These are phyloP conservation scores for Nycticorax nycticorax DNA, from an alignment of 2,113 vertebrate species.

Conservation along the genomic window DNA sequence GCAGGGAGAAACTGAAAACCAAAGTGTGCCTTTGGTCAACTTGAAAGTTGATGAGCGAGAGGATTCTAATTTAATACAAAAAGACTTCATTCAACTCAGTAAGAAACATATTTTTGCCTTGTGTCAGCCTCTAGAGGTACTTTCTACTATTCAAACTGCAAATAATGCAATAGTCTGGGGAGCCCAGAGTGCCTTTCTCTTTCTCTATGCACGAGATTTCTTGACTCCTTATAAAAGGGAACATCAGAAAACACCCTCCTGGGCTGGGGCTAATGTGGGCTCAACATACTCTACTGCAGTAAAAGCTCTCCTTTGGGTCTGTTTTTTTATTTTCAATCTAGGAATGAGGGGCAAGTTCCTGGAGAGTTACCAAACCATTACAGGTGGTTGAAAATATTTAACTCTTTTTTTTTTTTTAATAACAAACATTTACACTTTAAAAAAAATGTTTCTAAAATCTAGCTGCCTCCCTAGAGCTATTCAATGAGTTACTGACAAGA, in stretches of 20 bases:
- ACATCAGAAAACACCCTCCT: neutral
- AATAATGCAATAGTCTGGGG: neutral
- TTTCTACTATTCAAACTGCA: neutral
- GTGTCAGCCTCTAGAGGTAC: neutral
- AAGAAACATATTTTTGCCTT: neutral
- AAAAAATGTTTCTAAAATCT: neutral
- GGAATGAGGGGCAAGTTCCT: neutral
- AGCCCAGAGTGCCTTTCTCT: neutral
- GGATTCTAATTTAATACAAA: neutral
- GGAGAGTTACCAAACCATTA: constrained; percentile 34
- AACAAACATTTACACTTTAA: neutral
- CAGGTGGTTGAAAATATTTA: constrained; percentile 47
- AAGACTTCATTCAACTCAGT: neutral
- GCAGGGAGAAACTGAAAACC: neutral
- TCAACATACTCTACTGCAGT: neutral
- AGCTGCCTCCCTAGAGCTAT: neutral
- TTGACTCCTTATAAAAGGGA: neutral
- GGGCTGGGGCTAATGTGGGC: neutral
- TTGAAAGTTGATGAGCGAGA: neutral
- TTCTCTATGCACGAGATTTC: neutral
- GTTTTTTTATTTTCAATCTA: neutral
- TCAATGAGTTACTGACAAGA: neutral
- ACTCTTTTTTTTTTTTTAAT: constrained; percentile 4
- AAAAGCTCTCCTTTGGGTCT: neutral
- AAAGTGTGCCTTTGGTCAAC: neutral